Base-by-base conservation (phyloP, 2,888 invertebrate genomes). In the Heteropelma amictum region DNA sequence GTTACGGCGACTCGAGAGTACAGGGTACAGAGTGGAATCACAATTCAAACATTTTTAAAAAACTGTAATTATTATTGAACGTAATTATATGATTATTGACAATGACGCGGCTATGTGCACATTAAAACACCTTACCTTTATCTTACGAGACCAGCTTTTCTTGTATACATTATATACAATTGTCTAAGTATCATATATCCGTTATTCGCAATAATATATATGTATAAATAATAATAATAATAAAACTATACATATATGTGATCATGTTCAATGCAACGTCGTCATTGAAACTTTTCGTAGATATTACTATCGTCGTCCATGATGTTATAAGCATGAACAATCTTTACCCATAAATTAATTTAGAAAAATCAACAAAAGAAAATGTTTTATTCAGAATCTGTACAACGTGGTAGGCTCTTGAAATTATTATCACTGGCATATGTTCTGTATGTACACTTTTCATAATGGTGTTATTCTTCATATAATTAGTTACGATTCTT, bases 121-220 rank as follows among this genome's bases (percentile, higher is more conserved):
- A 91, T 90, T 91, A 91, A 90, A 91, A 91, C 90, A 90, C 90
- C 90, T 88, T 89, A 88, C 86, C 85, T 90, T 89, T 89, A 90
- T 90, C 89, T 90, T 90, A 90, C 90, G 90, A 89, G 89, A 89
- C 88, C 90, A 89, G 89, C 90, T 89, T 90, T 86, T 88, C 88
- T 89, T 90, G 86, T 89, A 68, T 68, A 89, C 89, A 89, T 85
- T 88, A 89, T 89, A 84, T 89, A 88, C 88, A 89, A 84, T 78
- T 87, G 87, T 85, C 87, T 88, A 88, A 87, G 88, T 86, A 86
- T 87, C 84, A 80, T 84, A 80, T 81, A 80, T 81, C 80, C 80
- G 79, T 84, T 77, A 76, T 72, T 78, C 65, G 67, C 76, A 77
- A 71, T 71, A 69, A 73, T 72, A 78, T 75, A 68, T 61, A 67